A percentile compares a stretch with the other conserved stretches of the same genome.
These are phyloP conservation scores for Cosmia pyralina DNA, from an alignment of 2,888 invertebrate genomes.

Conservation along the genomic window DNA sequence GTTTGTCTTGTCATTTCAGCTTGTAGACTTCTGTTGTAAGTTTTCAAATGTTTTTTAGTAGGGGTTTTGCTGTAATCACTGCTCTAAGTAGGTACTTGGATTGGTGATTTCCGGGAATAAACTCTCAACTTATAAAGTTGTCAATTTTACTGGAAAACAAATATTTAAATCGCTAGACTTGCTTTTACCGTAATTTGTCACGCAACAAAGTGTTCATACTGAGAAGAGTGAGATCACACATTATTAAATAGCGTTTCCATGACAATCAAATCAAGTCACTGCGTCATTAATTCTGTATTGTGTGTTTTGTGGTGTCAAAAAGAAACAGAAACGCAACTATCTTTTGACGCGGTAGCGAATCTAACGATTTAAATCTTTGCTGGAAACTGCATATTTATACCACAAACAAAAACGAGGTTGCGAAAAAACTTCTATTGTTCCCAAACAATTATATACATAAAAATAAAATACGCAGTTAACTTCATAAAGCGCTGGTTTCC, in stretches of 20 bases:
- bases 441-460: constrained; percentile 11
- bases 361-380: background rate
- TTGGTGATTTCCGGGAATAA: background rate
- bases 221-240: too few relatives aligned
- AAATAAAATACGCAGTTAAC: constrained; percentile 19
- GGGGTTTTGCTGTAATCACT: background rate
- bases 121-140: background rate
- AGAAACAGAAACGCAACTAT: too few relatives aligned
- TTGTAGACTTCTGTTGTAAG: constrained; percentile 6
- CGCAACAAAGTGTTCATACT: too few relatives aligned
- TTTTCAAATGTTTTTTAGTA: background rate
- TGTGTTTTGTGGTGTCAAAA: too few relatives aligned
- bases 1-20: constrained; percentile 20
- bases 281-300: too few relatives aligned
- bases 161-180: too few relatives aligned
- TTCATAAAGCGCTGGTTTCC: constrained; percentile 24
- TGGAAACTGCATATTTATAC: background rate
- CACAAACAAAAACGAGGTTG: background rate
- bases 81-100: background rate
- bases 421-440: constrained; percentile 20
- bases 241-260: too few relatives aligned
- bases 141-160: background rate
- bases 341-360: too few relatives aligned
- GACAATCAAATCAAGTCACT: too few relatives aligned
- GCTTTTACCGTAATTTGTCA: too few relatives aligned